Conservation (phyloP, 2,797 vertebrate species). For the Anguilla pacifica region DNA sequence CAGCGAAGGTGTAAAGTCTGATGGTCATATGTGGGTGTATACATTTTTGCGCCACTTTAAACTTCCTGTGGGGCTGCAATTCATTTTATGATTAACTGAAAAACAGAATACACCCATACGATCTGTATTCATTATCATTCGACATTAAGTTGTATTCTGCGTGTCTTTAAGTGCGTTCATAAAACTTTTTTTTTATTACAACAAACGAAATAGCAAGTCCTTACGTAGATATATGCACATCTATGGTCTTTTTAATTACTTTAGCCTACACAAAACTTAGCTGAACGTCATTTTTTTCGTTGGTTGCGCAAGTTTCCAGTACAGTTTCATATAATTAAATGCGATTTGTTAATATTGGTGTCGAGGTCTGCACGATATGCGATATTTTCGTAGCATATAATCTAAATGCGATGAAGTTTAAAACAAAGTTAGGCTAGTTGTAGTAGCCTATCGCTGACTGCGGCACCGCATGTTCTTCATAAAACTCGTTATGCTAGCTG, state of each 20-base stretch:
- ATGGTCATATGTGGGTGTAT: slow-evolving; percentile 12
- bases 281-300: background rate
- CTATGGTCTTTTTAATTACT: background rate
- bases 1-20: background rate
- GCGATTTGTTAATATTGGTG: background rate
- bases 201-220: background rate
- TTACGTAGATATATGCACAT: background rate
- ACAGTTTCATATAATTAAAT: background rate
- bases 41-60: slow-evolving; percentile 13
- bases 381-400: background rate
- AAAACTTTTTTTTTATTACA: background rate
- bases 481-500: slow-evolving; percentile 7
- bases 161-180: background rate
- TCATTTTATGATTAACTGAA: background rate
- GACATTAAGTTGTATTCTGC: background rate
- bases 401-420: background rate
- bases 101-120: background rate
- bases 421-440: slow-evolving; percentile 1
- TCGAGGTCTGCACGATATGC: background rate
- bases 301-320: background rate
- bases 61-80: slow-evolving; percentile 14
- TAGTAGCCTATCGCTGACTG: background rate
- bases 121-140: background rate
- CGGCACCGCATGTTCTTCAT: background rate
- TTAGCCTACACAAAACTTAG: background rate